A percentile compares a stretch with the other conserved stretches of the same genome.
These are phyloP conservation scores for Sthenelais limicola DNA, from an alignment of 2,888 invertebrate genomes.

Conservation along the genomic window DNA sequence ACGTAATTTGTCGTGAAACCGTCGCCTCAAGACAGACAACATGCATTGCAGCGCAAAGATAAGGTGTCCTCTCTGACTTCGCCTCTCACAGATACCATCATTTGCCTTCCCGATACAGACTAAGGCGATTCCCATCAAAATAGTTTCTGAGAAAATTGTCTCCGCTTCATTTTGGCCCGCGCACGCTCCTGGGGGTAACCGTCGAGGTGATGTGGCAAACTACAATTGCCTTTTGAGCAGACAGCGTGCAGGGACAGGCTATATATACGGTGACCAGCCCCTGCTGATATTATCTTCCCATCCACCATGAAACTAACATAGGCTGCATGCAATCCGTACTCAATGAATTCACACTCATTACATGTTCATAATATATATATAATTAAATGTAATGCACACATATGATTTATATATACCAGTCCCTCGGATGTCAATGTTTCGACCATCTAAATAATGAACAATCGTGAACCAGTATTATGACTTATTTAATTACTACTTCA, in stretches of 20 bases:
- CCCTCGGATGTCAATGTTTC: too few relatives aligned
- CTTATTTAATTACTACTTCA: too few relatives aligned
- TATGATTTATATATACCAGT: too few relatives aligned
- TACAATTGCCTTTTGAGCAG: neutral
- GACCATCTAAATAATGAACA: too few relatives aligned
- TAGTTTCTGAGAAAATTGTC: neutral
- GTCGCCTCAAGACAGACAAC: neutral
- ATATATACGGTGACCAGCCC: neutral
- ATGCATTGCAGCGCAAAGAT: constrained; percentile 3
- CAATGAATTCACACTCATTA: too few relatives aligned
- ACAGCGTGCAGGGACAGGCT: neutral
- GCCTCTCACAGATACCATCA: neutral
- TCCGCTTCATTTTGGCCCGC: neutral
- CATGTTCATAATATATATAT: too few relatives aligned
- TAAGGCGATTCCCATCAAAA: neutral
- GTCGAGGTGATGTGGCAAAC: neutral
- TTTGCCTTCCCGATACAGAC: neutral
- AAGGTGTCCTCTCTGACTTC: neutral
- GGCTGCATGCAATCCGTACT: too few relatives aligned
- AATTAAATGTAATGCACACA: too few relatives aligned
- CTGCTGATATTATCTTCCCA: too few relatives aligned
- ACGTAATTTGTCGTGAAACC: neutral
- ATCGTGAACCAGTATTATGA: too few relatives aligned
- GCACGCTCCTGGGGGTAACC: neutral
- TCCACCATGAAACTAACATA: too few relatives aligned